Conservation (phyloP, 2,888 invertebrate genomes). For the Heliconius ethilla region DNA sequence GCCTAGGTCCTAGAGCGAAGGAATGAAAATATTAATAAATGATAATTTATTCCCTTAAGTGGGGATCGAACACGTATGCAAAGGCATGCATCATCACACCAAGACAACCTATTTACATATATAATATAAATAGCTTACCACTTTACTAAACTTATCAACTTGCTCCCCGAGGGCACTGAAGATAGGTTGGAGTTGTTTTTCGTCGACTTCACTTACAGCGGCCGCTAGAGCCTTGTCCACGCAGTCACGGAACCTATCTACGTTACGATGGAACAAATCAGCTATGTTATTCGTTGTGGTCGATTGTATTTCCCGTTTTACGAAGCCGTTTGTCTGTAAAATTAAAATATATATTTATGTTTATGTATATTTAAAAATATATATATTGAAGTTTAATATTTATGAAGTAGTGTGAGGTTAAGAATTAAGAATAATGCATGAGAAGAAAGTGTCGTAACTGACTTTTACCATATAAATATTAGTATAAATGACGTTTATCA, state of each 20-base stretch:
- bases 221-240: slow-evolving; percentile 63
- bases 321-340: slow-evolving; percentile 54
- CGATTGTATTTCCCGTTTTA: slow-evolving; percentile 52
- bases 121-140: slow-evolving; percentile 52
- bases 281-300: slow-evolving; percentile 50
- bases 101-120: background rate
- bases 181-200: slow-evolving; percentile 65
- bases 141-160: slow-evolving; percentile 65
- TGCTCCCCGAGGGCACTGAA: slow-evolving; percentile 64
- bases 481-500: background rate
- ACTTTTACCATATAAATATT: background rate
- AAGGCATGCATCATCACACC: background rate
- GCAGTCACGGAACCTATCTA: slow-evolving; percentile 63
- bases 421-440: too few relatives aligned
- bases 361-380: too few relatives aligned
- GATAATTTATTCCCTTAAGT: too few relatives aligned
- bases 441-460: too few relatives aligned
- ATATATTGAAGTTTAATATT: too few relatives aligned
- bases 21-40: too few relatives aligned
- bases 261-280: slow-evolving; percentile 58
- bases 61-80: too few relatives aligned
- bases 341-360: background rate
- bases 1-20: too few relatives aligned
- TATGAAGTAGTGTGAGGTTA: too few relatives aligned
- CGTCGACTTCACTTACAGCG: slow-evolving; percentile 60